Percentiles rank a stretch among this genome's conserved stretches.
phyloP scores from a whole-genome alignment of 2,888 invertebrate genomes.

The Tetramorium bicarinatum region DNA sequence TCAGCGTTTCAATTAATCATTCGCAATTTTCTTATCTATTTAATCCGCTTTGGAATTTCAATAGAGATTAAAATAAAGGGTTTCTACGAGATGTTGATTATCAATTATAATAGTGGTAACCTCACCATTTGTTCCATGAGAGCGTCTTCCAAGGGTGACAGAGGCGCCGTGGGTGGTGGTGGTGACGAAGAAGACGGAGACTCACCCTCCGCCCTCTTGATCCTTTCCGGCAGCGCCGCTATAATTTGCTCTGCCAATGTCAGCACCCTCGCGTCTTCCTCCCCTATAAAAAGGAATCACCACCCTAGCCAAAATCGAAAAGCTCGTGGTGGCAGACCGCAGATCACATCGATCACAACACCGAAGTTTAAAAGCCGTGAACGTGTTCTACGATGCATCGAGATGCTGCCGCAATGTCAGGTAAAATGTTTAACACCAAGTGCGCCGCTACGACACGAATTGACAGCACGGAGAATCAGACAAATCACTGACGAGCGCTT shows the following conservation, averaged over 20 bases:
- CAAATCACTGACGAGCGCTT: slow-evolving; percentile 14
- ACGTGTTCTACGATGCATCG: slow-evolving; percentile 67
- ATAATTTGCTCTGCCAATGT: slow-evolving; percentile 99
- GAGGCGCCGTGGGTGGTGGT: slow-evolving; percentile 82
- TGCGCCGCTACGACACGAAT: slow-evolving; percentile 36
- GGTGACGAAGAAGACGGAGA: slow-evolving; percentile 86
- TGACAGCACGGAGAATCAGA: slow-evolving; percentile 25
- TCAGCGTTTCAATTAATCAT: slow-evolving; percentile 7
- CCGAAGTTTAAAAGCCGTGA: slow-evolving; percentile 75
- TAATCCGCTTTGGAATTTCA: neutral
- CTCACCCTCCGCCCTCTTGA: slow-evolving; percentile 90
- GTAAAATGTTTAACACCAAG: slow-evolving; percentile 44
- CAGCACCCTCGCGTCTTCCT: slow-evolving; percentile 96
- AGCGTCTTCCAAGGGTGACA: slow-evolving; percentile 84
- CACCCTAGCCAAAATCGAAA: slow-evolving; percentile 81
- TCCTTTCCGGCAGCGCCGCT: slow-evolving; percentile 98
- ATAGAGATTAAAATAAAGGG: neutral
- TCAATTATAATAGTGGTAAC: slow-evolving; percentile 33
- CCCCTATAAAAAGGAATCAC: slow-evolving; percentile 90
- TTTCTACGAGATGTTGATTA: neutral
- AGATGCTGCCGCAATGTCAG: slow-evolving; percentile 31
- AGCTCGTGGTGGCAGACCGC: slow-evolving; percentile 66
- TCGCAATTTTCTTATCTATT: neutral
- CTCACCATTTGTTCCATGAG: slow-evolving; percentile 86
- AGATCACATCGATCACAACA: slow-evolving; percentile 80